phyloP scores from a whole-genome alignment of 1,140 invertebrate genomes.

The Drosophila auraria region DNA sequence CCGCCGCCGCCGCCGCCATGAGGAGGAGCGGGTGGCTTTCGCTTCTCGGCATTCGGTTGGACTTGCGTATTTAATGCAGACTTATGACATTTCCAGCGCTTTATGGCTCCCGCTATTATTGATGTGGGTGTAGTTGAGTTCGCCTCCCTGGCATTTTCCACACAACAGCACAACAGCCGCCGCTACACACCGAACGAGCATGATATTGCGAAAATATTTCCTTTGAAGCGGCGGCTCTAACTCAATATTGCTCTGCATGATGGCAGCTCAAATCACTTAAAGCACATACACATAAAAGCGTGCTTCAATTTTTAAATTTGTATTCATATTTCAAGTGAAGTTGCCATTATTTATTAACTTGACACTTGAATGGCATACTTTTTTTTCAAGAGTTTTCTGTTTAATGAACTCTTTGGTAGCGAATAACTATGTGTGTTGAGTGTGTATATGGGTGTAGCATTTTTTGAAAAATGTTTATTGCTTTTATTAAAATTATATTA shows the following conservation, averaged over 20 bases:
- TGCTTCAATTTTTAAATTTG: constrained; percentile 6
- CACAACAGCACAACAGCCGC: constrained; percentile 12
- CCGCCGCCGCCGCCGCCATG: constrained; percentile 23
- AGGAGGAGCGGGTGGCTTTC: constrained; percentile 1
- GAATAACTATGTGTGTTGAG: not conserved
- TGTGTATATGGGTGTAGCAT: not conserved
- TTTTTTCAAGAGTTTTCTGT: not conserved
- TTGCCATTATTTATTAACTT: constrained; percentile 1
- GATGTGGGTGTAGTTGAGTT: constrained; percentile 8
- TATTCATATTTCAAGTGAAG: not conserved
- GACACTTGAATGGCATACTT: not conserved
- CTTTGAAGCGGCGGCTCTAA: constrained; percentile 17
- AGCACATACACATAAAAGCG: not conserved
- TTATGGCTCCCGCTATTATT: constrained; percentile 19
- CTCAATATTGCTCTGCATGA: constrained; percentile 17
- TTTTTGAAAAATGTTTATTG: not conserved
- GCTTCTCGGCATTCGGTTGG: constrained; percentile 7
- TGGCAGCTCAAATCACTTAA: constrained; percentile 1
- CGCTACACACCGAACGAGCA: constrained; percentile 1
- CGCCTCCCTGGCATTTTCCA: constrained; percentile 23
- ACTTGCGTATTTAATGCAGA: constrained; percentile 59
- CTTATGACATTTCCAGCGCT: constrained; percentile 58
- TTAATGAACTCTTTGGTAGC: not conserved
- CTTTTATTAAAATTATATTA: not conserved
- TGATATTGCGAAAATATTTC: constrained; percentile 27